Conservation (phyloP, 2,888 invertebrate species). For the Thyatira batis region DNA sequence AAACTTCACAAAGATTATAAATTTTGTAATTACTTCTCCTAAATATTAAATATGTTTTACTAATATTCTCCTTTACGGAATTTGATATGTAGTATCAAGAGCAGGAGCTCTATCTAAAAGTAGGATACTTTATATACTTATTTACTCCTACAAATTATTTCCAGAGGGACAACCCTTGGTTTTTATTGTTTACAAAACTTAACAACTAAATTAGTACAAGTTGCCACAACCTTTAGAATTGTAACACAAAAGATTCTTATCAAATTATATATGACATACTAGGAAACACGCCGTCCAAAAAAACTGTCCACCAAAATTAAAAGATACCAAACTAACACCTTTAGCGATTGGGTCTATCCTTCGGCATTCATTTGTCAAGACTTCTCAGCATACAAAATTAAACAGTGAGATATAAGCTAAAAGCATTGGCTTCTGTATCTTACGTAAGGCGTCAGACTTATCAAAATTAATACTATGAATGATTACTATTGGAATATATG, state of each 20-base stretch:
- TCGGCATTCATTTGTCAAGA: constrained; percentile 64
- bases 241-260: constrained; percentile 51
- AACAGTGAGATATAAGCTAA: constrained; percentile 66
- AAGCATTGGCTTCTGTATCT: constrained; percentile 76
- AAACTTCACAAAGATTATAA: neutral
- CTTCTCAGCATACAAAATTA: constrained; percentile 57
- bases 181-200: constrained; percentile 41
- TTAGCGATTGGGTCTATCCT: constrained; percentile 49
- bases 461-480: constrained; percentile 77
- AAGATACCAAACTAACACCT: constrained; percentile 51
- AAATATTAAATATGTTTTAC: too few relatives aligned
- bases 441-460: constrained; percentile 67
- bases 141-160: neutral
- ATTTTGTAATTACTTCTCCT: too few relatives aligned
- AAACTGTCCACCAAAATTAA: constrained; percentile 33
- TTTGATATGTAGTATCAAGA: too few relatives aligned
- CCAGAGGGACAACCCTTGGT: constrained; percentile 16
- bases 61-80: too few relatives aligned
- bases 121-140: neutral
- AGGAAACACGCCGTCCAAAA: constrained; percentile 31
- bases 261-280: constrained; percentile 51
- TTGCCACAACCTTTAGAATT: constrained; percentile 36
- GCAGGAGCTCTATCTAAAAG: neutral
- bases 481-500: constrained; percentile 58
- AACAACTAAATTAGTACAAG: constrained; percentile 54